Evolutionary conservation across 2,797 vertebrate genomes (phyloP).

Genomic region (Pangasius djambal): DNA sequence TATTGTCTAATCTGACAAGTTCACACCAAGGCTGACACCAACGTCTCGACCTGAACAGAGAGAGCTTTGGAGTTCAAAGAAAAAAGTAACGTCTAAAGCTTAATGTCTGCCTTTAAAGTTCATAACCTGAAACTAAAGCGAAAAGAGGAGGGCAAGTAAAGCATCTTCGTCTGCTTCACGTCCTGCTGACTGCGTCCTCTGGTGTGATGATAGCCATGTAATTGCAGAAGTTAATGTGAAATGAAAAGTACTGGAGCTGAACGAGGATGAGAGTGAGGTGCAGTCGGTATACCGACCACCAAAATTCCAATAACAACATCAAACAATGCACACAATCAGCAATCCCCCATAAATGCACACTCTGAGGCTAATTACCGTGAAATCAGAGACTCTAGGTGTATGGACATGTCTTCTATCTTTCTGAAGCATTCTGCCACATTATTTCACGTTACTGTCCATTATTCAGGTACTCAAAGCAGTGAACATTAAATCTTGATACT

Average conservation of each 20-base stretch:
- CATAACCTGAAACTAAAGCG: slow-evolving; percentile 28
- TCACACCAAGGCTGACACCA: slow-evolving; percentile 14
- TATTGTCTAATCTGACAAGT: slow-evolving; percentile 20
- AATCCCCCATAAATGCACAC: neutral
- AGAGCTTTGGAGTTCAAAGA: slow-evolving; percentile 11
- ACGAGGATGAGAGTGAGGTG: slow-evolving; percentile 27
- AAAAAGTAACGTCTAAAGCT: slow-evolving; percentile 26
- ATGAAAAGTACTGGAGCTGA: slow-evolving; percentile 39
- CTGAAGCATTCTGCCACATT: neutral
- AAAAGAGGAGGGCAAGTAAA: neutral
- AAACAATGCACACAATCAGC: slow-evolving; percentile 2
- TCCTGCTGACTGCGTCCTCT: slow-evolving; percentile 33
- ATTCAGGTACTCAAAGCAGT: neutral
- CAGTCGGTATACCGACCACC: slow-evolving; percentile 21
- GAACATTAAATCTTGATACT: neutral
- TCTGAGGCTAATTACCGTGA: neutral
- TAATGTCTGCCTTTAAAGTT: slow-evolving; percentile 29
- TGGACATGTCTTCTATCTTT: neutral
- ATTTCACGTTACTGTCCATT: neutral
- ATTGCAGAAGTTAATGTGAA: slow-evolving; percentile 46
- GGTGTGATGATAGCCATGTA: slow-evolving; percentile 48
- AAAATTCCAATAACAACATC: slow-evolving; percentile 48
- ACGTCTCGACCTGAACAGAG: neutral
- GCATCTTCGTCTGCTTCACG: slow-evolving; percentile 6
- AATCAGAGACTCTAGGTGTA: slow-evolving; percentile 10